A percentile compares a stretch with the other conserved stretches of the same genome.
These are phyloP conservation scores for Andrena chrysosceles DNA, from an alignment of 2,888 invertebrate species.

Conservation along the genomic window DNA sequence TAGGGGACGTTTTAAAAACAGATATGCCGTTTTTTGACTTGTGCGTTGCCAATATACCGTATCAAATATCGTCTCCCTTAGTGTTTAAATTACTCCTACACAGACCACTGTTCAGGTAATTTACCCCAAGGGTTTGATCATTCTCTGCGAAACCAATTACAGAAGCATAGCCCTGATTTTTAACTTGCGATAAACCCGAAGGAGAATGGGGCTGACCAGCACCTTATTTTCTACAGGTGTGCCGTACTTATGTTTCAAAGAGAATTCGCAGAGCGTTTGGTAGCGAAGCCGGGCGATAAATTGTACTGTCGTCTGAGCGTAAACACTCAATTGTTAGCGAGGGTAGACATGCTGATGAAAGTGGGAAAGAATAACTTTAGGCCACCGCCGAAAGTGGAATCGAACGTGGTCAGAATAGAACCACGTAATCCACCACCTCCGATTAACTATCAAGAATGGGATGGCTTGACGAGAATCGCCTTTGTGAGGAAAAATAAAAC, in stretches of 20 bases:
- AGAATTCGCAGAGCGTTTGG: conserved; percentile 98
- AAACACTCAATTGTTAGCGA: conserved; percentile 97
- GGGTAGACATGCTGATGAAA: conserved; percentile 98
- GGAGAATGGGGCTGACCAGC: conserved; percentile 19
- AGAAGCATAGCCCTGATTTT: conserved; percentile 23
- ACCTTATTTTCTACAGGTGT: conserved; percentile 89
- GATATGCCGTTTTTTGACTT: conserved; percentile 98
- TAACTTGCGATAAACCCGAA: conserved; percentile 9
- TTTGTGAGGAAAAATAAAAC: conserved; percentile 99
- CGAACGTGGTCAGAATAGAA: conserved; percentile 98
- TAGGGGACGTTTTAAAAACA: conserved; percentile 97
- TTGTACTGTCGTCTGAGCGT: conserved; percentile 97
- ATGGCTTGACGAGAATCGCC: conserved; percentile 97
- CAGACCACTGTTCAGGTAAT: conserved; percentile 83
- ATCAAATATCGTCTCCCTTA: conserved; percentile 98
- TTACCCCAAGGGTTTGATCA: neutral
- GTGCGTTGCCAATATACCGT: conserved; percentile 99
- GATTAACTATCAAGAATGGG: conserved; percentile 99
- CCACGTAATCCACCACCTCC: conserved; percentile 98
- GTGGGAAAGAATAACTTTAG: conserved; percentile 99
- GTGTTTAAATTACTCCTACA: conserved; percentile 97
- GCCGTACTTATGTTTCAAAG: conserved; percentile 99
- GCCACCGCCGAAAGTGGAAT: conserved; percentile 99
- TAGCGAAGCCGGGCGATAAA: conserved; percentile 99
- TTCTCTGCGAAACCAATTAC: neutral